Percentiles rank a stretch among this genome's conserved stretches.
Evolutionary conservation across 2,888 invertebrate species (phyloP).

Genomic region (Hydrotaea diabolus): DNA sequence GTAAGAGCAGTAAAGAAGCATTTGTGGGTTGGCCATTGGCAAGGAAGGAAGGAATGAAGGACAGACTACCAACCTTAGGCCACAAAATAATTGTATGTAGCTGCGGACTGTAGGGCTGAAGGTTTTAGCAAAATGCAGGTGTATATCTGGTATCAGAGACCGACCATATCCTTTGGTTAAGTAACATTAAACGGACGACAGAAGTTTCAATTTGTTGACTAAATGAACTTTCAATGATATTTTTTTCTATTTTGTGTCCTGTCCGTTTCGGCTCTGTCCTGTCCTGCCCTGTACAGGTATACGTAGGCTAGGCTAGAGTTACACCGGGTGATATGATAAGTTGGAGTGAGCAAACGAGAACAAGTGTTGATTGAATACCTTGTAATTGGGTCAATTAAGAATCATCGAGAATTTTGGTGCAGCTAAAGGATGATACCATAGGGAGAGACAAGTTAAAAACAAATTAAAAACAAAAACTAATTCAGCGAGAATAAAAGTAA

Average conservation of each 20-base stretch:
- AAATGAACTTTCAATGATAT: slow-evolving; percentile 61
- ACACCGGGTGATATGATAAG: neutral
- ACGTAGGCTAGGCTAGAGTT: neutral
- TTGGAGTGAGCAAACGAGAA: neutral
- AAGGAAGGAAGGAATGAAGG: no score
- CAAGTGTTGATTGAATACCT: no score
- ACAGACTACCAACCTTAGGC: neutral
- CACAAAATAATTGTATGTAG: slow-evolving; percentile 12
- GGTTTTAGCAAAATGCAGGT: neutral
- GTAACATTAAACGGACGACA: slow-evolving; percentile 30
- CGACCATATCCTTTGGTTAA: neutral
- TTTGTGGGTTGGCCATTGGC: neutral
- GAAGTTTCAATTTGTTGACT: slow-evolving; percentile 61
- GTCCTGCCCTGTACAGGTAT: neutral
- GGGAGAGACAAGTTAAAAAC: no score
- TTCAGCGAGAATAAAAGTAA: no score
- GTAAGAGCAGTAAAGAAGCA: neutral
- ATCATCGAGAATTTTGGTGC: no score
- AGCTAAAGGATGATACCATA: no score
- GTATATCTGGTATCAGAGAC: slow-evolving; percentile 10
- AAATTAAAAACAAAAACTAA: no score
- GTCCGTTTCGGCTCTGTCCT: no score
- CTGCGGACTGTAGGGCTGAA: neutral
- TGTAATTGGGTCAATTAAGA: no score
- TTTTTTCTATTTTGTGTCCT: neutral